Conservation (phyloP, 2,888 invertebrate species). For the Petrolisthes cinctipes region DNA sequence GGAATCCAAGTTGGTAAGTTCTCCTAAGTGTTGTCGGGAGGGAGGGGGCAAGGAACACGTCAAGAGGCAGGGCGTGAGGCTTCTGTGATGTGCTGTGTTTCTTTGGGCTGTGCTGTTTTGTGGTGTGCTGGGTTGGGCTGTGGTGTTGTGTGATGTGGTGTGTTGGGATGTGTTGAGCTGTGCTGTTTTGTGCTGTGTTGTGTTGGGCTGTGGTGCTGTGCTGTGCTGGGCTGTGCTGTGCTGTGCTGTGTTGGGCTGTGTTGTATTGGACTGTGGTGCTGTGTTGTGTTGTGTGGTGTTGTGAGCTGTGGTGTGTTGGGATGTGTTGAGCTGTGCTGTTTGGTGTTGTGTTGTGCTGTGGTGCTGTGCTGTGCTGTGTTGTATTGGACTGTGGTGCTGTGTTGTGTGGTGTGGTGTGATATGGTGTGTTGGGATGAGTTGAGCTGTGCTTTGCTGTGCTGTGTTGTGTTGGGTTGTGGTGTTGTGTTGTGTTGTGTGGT, state of each 20-base stretch:
- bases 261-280: no score
- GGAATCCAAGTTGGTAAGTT: conserved; percentile 33
- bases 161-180: no score
- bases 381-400: neutral
- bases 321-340: neutral
- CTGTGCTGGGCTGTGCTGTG: no score
- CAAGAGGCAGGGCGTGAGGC: conserved; percentile 2
- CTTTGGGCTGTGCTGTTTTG: neutral
- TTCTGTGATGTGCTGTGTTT: neutral
- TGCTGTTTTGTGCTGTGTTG: no score
- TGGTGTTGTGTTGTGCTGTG: neutral
- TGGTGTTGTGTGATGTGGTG: neutral
- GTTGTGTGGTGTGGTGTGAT: no score
- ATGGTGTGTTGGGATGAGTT: no score
- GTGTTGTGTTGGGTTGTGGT: neutral
- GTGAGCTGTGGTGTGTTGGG: neutral
- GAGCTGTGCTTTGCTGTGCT: no score
- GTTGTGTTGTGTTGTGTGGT: no score
- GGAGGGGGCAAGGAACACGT: neutral
- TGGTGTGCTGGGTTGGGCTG: neutral
- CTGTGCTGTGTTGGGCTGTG: no score
- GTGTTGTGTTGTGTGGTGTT: neutral
- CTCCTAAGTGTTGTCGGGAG: conserved; percentile 9
- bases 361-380: neutral
- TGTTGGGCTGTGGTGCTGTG: no score